Base-by-base conservation (phyloP, 2,113 vertebrate species). In the Pimephales promelas region DNA sequence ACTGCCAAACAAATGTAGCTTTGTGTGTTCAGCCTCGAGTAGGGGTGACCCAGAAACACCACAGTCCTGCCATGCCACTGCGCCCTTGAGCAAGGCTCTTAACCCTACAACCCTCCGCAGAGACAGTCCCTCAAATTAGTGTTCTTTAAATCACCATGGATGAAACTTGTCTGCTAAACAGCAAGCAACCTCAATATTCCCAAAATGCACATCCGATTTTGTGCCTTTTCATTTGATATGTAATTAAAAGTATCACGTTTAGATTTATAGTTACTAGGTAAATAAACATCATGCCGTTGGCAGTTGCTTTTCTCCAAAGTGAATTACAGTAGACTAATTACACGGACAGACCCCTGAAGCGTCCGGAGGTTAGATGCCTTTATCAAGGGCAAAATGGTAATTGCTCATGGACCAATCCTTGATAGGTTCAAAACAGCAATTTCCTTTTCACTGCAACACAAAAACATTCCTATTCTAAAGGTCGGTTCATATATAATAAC, bases 1-100 rank as follows among this genome's bases (percentile, higher is more conserved):
- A 45, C 28, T 24, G 31, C 77, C 77, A 79, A 79, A 79, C 61
- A 31, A 80, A 79, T 64, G 59, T 22, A 47, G 59, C 26, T 80
- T 31, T 54, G 52, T 77, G 74, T 77, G 52, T 77, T 77, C 54
- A 40, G 54, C 74, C 28, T 74, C 56, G 24, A 78, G n/a, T 28
- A 43, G 34, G 13, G 24, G 18, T 34, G 59, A 80, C 78, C 61
- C 61, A 78, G 56, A 61, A 78, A 61, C 76, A 61, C 31, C 71
- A 52, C n/a, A 74, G 45, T 52, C 71, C 24, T 74, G 71, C 43
- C 71, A 49, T 73, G 43, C 22, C n/a, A 73, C 43, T 73, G 71
- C 1, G 16, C 71, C 45, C 71, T 74, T 74, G 71, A 74, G 71
- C 71, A 31, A 74, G 45, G 26, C 71, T 31, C 71, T 78, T 26